Evolutionary conservation across 1,140 invertebrate species (phyloP), one percentile per base, ranked within the genome.

Genomic region (Drosophila varians): DNA sequence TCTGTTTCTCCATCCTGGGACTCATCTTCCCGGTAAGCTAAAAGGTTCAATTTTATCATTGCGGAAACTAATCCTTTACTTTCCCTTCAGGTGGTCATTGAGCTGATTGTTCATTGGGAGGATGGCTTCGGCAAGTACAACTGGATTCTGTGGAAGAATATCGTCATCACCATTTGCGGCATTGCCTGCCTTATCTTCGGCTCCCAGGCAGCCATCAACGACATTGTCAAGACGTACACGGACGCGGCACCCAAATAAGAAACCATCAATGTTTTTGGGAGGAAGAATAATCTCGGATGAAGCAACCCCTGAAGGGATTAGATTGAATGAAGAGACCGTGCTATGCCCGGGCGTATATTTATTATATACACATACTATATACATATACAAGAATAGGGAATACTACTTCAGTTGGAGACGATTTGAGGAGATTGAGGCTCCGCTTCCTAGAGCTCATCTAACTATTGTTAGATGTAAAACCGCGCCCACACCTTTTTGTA

Each of bases 1-100:
- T 99, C 80, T 97, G 96, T 79, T 98, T 98, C 88, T 98, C 97
- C 12, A 95, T 98, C 70, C 93, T 99, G 8, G 98, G 98, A 16
- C 93, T 99, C 2, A 95, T 99, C 14, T 94, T 98, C 60, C 98
- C 98, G 5, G 96, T 91, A 74, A 90, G 79, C 84, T 34, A 12
- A 4, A 5, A 2, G 1, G 1, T 19, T 6, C n/a, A 26, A 0
- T 16, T 2, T 16, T 16, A 9, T 14, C 5, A 36, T 21, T 4
- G 12, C 0, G 4, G 2, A 19, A 49, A 34, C n/a, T 42, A 43
- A 56, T 23, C 0, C 6, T 9, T 8, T 9, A n/a, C 16, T 11
- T 19, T n/a, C 3, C 1, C 3, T 34, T 2, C 14, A 90, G 89
- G 89, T 90, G 1, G 45, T 79, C 14, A 91, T 91, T 60, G 89